Base-by-base conservation (phyloP, 2,888 invertebrate species). In the Dasysyrphus albostriatus region DNA sequence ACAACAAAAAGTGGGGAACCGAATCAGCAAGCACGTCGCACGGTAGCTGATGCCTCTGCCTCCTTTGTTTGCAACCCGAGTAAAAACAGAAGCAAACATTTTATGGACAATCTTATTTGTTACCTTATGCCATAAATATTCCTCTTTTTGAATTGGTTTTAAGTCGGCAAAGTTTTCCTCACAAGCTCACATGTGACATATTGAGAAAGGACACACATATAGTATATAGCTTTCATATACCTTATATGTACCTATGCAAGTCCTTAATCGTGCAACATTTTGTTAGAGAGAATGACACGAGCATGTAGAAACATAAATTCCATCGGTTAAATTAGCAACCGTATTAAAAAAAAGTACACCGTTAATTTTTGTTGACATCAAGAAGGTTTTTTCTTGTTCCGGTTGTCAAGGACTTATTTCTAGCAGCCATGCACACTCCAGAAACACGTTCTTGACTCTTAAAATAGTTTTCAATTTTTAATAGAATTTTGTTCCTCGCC, bases 161-260 rank as follows among this genome's bases (percentile, higher is more conserved):
- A 47, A 16, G 63, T 12, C 29, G 7, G 5, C 3, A 7, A 24
- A 29, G 32, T 44, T 44, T 32, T 34, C 6, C 44, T 19, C 34
- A 76, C 47, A 80, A 76, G 72, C 76, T 77, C 56, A n/a, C n/a
- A 56, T 81, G 72, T 73, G 73, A 85, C 84, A 85, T 85, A 85
- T 85, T 73, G 19, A 49, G 47, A 73, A 59, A 73, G 77, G 54
- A 67, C 76, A 69, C 19, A 16, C 3, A 51, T 8, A 5, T 42
- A 14, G 9, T 37, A 24, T 19, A 59, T 3, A 56, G 29, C 58
- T 5, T 47, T n/a, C 34, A 69, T 65, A 67, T 24, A 24, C 24
- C 32, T 58, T 47, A 19, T 42, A 69, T 65, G 73, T 24, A 24
- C 24, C 32, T 58, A 37, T 10, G 24, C 24, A 44, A 76, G 67